Evolutionary conservation across 2,113 vertebrate species (phyloP).

Genomic region (Spheniscus mendiculus): DNA sequence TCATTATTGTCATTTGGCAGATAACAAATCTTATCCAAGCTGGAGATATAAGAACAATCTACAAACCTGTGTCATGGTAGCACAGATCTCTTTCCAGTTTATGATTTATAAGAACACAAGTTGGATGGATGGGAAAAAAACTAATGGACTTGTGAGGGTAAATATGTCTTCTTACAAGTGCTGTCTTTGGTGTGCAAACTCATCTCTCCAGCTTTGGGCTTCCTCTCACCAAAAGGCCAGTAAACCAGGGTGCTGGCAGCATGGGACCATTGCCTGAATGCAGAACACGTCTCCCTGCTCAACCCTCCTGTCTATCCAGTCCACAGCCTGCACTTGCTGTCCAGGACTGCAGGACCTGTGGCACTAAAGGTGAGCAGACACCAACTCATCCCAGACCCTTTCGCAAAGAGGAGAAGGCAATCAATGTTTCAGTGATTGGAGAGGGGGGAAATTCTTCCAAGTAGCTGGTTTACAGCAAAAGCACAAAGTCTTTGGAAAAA

Average conservation of each 20-base stretch:
- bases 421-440: not conserved
- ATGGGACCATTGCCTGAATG: not conserved
- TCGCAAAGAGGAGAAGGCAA: not conserved
- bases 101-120: not conserved
- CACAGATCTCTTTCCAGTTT: not conserved
- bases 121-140: not conserved
- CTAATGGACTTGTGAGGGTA: not conserved
- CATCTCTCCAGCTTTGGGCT: not conserved
- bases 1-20: not conserved
- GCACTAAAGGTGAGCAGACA: not conserved
- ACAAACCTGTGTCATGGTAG: not conserved
- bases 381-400: not conserved
- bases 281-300: not conserved
- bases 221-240: not conserved
- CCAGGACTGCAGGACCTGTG: not conserved
- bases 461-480: not conserved
- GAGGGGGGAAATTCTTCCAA: not conserved
- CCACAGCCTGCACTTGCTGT: not conserved
- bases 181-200: rapidly evolving
- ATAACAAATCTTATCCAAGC: not conserved
- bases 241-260: not conserved
- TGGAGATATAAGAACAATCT: not conserved
- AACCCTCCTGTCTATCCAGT: not conserved
- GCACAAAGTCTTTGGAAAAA: not conserved
- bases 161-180: rapidly evolving